Evolutionary conservation across 2,888 invertebrate species (phyloP).

Genomic region (Folsomia candida): DNA sequence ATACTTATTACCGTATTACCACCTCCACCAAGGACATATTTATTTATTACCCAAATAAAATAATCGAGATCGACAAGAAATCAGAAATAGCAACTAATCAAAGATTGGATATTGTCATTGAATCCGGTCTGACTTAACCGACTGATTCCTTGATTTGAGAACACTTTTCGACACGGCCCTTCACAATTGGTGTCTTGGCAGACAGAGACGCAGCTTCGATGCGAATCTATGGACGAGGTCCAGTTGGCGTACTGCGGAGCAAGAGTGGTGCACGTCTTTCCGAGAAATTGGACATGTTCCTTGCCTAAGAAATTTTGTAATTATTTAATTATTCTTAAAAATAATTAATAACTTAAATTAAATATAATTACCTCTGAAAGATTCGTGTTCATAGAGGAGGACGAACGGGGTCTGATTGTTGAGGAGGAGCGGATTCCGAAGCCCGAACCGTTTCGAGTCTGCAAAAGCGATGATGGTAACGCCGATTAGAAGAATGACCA

Average conservation of each 20-base stretch:
- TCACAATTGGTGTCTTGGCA: constrained; percentile 29
- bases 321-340: not conserved
- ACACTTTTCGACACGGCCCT: constrained; percentile 33
- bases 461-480: too few relatives aligned
- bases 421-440: not conserved
- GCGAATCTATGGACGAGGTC: constrained; percentile 37
- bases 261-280: constrained; percentile 28
- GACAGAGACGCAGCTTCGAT: constrained; percentile 31
- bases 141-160: constrained; percentile 36
- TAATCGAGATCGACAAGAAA: too few relatives aligned
- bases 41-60: too few relatives aligned
- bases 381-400: constrained; percentile 38
- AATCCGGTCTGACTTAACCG: constrained; percentile 30
- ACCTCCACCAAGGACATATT: too few relatives aligned
- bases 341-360: not conserved
- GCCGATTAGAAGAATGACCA: too few relatives aligned
- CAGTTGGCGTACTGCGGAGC: constrained; percentile 22
- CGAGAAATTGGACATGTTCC: constrained; percentile 24
- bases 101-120: constrained; percentile 37
- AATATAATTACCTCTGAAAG: constrained; percentile 31
- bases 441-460: not conserved
- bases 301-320: constrained; percentile 22
- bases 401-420: constrained; percentile 23
- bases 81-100: constrained; percentile 21
- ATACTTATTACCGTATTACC: too few relatives aligned